Percentiles rank a stretch among this genome's conserved stretches.
Conservation (phyloP, 2,113 vertebrate species). For the Raja brachyura region DNA sequence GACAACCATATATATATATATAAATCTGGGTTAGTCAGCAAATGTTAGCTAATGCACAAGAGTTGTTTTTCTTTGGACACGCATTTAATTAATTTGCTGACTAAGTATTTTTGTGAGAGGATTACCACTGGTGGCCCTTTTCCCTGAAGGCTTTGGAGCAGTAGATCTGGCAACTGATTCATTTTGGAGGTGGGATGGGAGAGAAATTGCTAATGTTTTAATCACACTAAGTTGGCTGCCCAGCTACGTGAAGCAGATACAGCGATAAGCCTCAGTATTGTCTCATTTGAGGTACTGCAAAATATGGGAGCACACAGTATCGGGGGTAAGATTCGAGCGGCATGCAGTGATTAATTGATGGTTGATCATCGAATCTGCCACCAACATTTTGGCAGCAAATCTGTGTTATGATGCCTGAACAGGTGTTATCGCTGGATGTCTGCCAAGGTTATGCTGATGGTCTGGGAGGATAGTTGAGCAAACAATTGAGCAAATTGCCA, state of each 20-base stretch:
- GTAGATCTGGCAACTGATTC: neutral
- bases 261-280: neutral
- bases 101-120: neutral
- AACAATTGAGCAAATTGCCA: no score
- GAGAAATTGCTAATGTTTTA: neutral
- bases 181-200: neutral
- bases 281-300: neutral
- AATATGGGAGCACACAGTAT: neutral
- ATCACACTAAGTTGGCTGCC: neutral
- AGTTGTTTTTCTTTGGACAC: neutral
- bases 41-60: neutral
- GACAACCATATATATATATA: neutral
- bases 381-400: neutral
- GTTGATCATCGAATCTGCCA: neutral
- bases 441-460: neutral
- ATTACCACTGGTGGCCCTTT: neutral
- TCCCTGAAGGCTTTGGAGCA: neutral
- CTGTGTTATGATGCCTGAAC: neutral
- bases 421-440: neutral
- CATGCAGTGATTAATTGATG: neutral
- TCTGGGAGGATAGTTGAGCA: neutral
- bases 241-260: neutral
- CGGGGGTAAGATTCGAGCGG: neutral
- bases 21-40: neutral
- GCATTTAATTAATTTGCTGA: neutral